phyloP scores from a whole-genome alignment of 1,140 invertebrate genomes.

The Trachelipus rathkii region DNA sequence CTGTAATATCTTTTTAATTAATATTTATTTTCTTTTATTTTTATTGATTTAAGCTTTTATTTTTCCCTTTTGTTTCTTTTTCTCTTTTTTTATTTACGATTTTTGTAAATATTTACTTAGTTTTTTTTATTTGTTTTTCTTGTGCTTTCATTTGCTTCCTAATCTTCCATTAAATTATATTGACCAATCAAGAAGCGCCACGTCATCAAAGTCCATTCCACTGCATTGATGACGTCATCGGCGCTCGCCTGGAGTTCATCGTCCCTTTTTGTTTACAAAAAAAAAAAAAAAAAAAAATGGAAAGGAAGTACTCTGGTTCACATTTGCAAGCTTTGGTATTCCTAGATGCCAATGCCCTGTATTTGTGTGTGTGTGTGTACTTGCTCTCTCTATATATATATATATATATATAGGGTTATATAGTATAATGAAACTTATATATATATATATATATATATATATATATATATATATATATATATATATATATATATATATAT shows the following conservation, averaged over 20 bases:
- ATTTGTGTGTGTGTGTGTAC: neutral
- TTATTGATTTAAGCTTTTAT: too few relatives aligned
- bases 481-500: too few relatives aligned
- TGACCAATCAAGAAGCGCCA: neutral
- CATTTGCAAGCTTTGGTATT: neutral
- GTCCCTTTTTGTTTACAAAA: neutral
- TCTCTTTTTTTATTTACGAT: too few relatives aligned
- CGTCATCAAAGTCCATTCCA: neutral
- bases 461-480: too few relatives aligned
- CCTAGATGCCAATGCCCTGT: neutral
- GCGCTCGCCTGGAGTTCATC: neutral
- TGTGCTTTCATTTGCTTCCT: slow-evolving; percentile 14
- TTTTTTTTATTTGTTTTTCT: neutral
- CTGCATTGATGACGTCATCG: neutral
- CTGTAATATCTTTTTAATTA: too few relatives aligned
- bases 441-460: too few relatives aligned
- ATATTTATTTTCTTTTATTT: too few relatives aligned
- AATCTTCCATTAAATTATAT: neutral
- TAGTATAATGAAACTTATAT: too few relatives aligned
- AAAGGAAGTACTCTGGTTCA: neutral
- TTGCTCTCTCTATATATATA: too few relatives aligned
- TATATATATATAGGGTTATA: too few relatives aligned
- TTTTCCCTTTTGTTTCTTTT: neutral
- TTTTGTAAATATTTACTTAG: too few relatives aligned
- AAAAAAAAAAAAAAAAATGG: neutral